These are phyloP conservation scores for Deroptyus accipitrinus DNA, from an alignment of 2,113 vertebrate genomes.

Conservation along the genomic window DNA sequence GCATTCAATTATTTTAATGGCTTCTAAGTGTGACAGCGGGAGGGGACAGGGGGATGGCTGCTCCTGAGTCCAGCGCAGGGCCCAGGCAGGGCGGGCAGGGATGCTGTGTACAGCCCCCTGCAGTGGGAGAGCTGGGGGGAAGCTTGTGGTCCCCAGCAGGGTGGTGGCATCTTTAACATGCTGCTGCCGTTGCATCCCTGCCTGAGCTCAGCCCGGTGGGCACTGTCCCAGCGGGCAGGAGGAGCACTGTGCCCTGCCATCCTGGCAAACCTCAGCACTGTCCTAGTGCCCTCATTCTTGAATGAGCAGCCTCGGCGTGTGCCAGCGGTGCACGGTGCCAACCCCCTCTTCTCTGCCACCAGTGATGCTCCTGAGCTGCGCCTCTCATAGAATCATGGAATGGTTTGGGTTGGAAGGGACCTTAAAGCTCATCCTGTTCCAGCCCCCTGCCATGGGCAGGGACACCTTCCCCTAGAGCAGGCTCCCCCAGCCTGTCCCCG, in stretches of 20 bases:
- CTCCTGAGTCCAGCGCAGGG: neutral
- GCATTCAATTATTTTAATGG: conserved; percentile 69
- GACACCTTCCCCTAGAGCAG: neutral
- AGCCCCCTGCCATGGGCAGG: neutral
- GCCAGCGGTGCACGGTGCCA: neutral
- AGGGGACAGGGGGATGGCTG: neutral
- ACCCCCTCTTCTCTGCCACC: neutral
- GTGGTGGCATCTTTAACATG: rapidly evolving
- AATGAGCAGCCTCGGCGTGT: rapidly evolving
- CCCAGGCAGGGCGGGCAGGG: neutral
- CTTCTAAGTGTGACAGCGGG: conserved; percentile 50
- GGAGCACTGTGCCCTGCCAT: neutral
- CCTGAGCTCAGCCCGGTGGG: rapidly evolving
- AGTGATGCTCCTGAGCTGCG: rapidly evolving
- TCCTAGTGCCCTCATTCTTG: conserved; percentile 28
- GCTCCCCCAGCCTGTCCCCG: neutral
- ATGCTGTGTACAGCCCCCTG: neutral
- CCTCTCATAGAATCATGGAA: neutral
- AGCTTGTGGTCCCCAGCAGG: rapidly evolving
- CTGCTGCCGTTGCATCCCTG: neutral
- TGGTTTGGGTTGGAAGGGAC: neutral
- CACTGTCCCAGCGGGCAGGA: neutral
- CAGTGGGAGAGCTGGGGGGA: rapidly evolving
- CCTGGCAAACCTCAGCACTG: neutral
- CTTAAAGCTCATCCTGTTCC: neutral